Evolutionary conservation across 2,888 invertebrate species (phyloP).

Genomic region (Oscheius sp.): DNA sequence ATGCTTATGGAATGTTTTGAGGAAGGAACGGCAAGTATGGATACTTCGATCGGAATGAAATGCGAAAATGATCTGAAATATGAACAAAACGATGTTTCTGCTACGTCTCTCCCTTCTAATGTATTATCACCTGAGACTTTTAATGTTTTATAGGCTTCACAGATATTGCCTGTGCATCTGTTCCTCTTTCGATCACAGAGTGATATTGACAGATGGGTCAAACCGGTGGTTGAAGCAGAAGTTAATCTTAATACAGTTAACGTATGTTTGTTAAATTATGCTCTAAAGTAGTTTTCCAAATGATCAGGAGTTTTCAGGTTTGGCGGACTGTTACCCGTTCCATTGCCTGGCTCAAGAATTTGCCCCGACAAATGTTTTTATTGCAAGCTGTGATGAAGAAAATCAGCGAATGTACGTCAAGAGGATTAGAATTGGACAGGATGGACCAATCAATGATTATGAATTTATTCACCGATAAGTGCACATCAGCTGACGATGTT

Average conservation of each 20-base stretch:
- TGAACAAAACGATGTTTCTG: conserved; percentile 4
- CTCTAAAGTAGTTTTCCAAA: neutral
- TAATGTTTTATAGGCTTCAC: neutral
- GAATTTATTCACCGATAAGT: neutral
- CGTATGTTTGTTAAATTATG: neutral
- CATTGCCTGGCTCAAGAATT: conserved; percentile 42
- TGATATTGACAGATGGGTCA: conserved; percentile 23
- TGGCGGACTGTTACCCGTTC: conserved; percentile 43
- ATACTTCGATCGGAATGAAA: neutral
- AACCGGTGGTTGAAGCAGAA: conserved; percentile 37
- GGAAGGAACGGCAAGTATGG: neutral
- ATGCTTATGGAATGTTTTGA: conserved; percentile 22
- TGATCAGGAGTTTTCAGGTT: conserved; percentile 6
- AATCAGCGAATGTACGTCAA: conserved; percentile 19
- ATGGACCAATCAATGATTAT: neutral
- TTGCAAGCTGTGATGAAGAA: conserved; percentile 40
- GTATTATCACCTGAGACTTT: conserved; percentile 7
- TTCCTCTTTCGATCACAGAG: conserved; percentile 14
- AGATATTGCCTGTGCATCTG: conserved; percentile 27
- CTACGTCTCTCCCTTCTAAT: neutral
- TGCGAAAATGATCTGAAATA: conserved; percentile 18
- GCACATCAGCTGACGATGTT: conserved; percentile 33
- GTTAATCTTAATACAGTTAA: conserved; percentile 17
- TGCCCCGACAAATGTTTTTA: conserved; percentile 48
- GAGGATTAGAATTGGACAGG: conserved; percentile 3